Evolutionary conservation across 2,113 vertebrate species (phyloP).

Genomic region (Hypocryptadius cinnamomeus): DNA sequence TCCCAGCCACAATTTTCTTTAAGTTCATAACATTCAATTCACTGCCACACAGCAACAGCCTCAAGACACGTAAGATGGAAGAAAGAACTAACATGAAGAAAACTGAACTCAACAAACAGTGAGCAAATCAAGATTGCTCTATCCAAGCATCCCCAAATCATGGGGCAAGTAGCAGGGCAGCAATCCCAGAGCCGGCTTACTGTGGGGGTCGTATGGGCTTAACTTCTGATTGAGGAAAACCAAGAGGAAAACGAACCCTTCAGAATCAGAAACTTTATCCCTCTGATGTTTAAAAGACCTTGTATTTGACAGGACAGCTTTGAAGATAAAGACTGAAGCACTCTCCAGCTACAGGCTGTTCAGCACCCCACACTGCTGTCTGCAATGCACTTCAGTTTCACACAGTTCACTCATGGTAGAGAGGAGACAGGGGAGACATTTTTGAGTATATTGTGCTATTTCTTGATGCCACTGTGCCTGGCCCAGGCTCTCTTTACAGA

Average conservation of each 20-base stretch:
- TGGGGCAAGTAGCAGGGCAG: conserved; percentile 48
- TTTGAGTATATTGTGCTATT: conserved; percentile 31
- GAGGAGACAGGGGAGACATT: conserved; percentile 16
- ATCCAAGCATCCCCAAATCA: conserved; percentile 39
- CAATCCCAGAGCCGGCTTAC: conserved; percentile 48
- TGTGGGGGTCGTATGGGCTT: conserved; percentile 65
- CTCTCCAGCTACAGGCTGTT: conserved; percentile 67
- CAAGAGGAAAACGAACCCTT: conserved; percentile 65
- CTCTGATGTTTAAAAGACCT: conserved; percentile 75
- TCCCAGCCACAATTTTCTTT: conserved; percentile 35
- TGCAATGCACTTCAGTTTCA: conserved; percentile 28
- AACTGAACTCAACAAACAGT: conserved; percentile 54
- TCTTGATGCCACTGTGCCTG: not conserved
- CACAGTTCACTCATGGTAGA: conserved; percentile 13
- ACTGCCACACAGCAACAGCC: conserved; percentile 14
- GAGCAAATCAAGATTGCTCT: conserved; percentile 41
- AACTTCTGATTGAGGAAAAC: conserved; percentile 70
- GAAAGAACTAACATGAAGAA: conserved; percentile 27
- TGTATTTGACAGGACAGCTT: conserved; percentile 69
- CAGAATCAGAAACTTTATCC: conserved; percentile 74
- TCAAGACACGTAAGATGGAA: not conserved
- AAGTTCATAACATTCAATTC: conserved; percentile 14
- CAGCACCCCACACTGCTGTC: conserved; percentile 60
- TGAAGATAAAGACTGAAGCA: conserved; percentile 67
- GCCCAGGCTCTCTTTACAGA: not conserved